Percentiles rank a stretch among this genome's conserved stretches.
phyloP scores from a whole-genome alignment of 2,888 invertebrate species.

The Leptodirus hochenwartii region DNA sequence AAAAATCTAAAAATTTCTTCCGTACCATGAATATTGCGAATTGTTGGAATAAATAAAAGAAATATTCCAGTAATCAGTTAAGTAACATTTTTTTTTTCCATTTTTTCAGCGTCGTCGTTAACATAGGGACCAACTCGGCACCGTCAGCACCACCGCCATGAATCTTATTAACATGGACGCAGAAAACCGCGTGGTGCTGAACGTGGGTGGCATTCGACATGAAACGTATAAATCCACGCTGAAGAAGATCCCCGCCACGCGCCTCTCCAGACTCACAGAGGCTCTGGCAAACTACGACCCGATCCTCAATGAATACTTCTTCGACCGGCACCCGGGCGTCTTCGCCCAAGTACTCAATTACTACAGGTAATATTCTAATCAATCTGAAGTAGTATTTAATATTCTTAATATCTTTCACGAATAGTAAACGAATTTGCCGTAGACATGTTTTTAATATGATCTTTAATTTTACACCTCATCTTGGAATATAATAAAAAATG shows the following conservation, averaged over 20 bases:
- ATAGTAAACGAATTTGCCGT: not conserved
- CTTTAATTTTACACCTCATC: not conserved
- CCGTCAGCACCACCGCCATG: constrained; percentile 40
- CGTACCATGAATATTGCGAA: too few relatives aligned
- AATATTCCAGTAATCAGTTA: too few relatives aligned
- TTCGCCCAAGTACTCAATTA: constrained; percentile 96
- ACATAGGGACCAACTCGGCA: too few relatives aligned
- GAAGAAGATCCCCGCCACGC: constrained; percentile 93
- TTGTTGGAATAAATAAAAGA: too few relatives aligned
- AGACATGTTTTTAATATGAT: not conserved
- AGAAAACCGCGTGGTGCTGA: constrained; percentile 96
- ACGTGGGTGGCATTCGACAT: constrained; percentile 95
- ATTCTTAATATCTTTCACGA: too few relatives aligned
- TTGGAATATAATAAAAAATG: not conserved
- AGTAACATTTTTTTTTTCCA: too few relatives aligned
- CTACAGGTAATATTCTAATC: constrained; percentile 79
- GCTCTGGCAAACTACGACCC: constrained; percentile 98
- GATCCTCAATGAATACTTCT: constrained; percentile 98
- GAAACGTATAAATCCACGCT: constrained; percentile 92
- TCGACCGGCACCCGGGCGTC: constrained; percentile 92
- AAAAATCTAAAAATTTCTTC: too few relatives aligned
- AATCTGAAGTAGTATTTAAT: too few relatives aligned
- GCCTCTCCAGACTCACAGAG: constrained; percentile 85
- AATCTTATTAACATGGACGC: constrained; percentile 89
- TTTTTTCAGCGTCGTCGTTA: too few relatives aligned